These are phyloP conservation scores for Drosophila orosa DNA, from an alignment of 1,140 invertebrate species.

Conservation along the genomic window DNA sequence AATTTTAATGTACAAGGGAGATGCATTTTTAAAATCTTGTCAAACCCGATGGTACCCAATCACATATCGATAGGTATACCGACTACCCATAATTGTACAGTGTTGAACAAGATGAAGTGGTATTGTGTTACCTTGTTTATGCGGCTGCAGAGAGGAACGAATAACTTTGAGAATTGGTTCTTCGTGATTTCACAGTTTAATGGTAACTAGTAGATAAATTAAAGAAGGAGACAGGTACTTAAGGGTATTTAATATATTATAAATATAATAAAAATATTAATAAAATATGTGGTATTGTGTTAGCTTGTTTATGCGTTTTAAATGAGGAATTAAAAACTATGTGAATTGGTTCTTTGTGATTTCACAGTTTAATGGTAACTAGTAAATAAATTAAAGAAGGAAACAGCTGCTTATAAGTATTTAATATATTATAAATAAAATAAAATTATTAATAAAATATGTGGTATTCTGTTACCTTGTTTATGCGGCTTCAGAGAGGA, in stretches of 20 bases:
- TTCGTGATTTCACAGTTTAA: too few species aligned
- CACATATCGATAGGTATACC: not conserved
- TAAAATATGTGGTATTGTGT: too few species aligned
- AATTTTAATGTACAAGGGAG: not conserved
- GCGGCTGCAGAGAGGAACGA: not conserved
- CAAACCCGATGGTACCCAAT: not conserved
- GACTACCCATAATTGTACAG: not conserved
- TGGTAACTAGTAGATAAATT: too few species aligned
- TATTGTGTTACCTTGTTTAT: slow-evolving; percentile 9
- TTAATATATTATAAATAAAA: too few species aligned
- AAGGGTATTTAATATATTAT: too few species aligned
- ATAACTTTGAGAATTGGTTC: not conserved
- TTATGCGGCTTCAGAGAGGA: not conserved
- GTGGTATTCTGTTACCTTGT: slow-evolving; percentile 2
- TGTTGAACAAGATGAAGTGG: slow-evolving; percentile 5
- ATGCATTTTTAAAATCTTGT: not conserved
- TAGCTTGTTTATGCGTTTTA: not conserved
- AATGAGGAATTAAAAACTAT: too few species aligned
- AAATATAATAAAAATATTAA: too few species aligned
- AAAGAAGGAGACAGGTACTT: too few species aligned
- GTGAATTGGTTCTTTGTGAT: not conserved
- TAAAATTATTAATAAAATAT: too few species aligned
- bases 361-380: not conserved
- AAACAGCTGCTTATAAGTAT: too few species aligned
- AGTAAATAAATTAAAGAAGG: not conserved